Percentiles rank a stretch among this genome's conserved stretches.
Conservation (phyloP, 2,797 vertebrate species). For the Poeciliopsis gracilis region DNA sequence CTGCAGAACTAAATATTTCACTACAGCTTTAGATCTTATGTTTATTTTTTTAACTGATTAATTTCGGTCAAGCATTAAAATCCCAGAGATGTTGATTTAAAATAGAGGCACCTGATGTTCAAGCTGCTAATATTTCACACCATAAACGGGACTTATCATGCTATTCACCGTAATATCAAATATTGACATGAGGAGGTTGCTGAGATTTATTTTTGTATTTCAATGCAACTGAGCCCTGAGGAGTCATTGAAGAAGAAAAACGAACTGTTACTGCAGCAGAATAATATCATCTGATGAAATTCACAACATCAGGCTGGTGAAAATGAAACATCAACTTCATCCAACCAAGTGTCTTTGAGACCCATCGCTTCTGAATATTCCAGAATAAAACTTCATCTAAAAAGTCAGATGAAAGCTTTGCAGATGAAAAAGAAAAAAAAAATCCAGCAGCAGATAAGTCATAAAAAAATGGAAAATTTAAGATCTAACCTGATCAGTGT, state of each 20-base stretch:
- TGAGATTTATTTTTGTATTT: not conserved
- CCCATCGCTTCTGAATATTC: not conserved
- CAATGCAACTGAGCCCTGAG: not conserved
- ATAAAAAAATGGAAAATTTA: not conserved
- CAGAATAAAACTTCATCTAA: not conserved
- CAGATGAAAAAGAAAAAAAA: not conserved
- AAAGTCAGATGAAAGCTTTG: not conserved
- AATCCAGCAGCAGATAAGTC: not conserved
- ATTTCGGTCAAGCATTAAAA: constrained; percentile 2
- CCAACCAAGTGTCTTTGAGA: not conserved
- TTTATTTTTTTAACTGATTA: not conserved
- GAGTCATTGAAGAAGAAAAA: not conserved
- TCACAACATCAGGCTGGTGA: not conserved
- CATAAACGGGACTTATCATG: not conserved
- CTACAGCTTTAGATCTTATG: not conserved
- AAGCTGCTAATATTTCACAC: not conserved
- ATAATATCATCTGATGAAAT: too few species aligned
- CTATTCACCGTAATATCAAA: not conserved
- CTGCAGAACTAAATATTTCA: not conserved
- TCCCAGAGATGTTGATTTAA: not conserved
- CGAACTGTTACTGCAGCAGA: not conserved
- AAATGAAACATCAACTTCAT: not conserved
- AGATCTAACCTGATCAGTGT: not conserved
- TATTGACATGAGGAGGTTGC: too few species aligned
- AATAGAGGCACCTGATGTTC: not conserved